A percentile compares a stretch with the other conserved stretches of the same genome.
Evolutionary conservation across 2,113 vertebrate species (phyloP).

Genomic region (Vombatus ursinus): DNA sequence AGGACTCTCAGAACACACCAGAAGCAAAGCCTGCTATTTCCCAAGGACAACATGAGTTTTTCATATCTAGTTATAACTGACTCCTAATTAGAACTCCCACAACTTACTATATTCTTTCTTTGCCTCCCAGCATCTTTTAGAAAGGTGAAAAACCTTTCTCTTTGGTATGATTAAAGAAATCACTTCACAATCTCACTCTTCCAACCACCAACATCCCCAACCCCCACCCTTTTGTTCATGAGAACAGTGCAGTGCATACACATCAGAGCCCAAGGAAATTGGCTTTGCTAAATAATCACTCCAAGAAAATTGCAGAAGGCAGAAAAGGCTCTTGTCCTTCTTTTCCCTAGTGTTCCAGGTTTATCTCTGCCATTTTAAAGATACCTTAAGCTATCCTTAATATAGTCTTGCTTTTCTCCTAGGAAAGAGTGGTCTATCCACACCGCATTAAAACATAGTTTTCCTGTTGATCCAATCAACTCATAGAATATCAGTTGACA

Average conservation of each 20-base stretch:
- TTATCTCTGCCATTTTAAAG: neutral
- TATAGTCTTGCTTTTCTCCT: neutral
- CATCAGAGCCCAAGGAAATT: neutral
- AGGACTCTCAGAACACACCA: constrained; percentile 32
- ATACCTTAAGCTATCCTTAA: neutral
- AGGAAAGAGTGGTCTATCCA: neutral
- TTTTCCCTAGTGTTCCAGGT: neutral
- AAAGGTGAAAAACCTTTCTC: constrained; percentile 26
- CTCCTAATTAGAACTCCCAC: constrained; percentile 67
- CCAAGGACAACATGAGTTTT: constrained; percentile 42
- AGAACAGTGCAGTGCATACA: neutral
- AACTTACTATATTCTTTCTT: constrained; percentile 61
- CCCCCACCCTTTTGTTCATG: neutral
- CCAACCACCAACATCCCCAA: constrained; percentile 1
- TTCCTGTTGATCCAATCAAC: neutral
- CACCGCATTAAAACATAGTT: neutral
- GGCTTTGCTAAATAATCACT: neutral
- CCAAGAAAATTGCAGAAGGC: neutral
- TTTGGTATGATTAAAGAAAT: constrained; percentile 55
- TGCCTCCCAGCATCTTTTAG: constrained; percentile 30
- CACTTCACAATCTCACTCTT: constrained; percentile 38
- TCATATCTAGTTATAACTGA: constrained; percentile 61
- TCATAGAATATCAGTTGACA: neutral
- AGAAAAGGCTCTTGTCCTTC: neutral
- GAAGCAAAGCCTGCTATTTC: constrained; percentile 46